Evolutionary conservation across 2,113 vertebrate genomes (phyloP).

Genomic region (Epinephelus moara): DNA sequence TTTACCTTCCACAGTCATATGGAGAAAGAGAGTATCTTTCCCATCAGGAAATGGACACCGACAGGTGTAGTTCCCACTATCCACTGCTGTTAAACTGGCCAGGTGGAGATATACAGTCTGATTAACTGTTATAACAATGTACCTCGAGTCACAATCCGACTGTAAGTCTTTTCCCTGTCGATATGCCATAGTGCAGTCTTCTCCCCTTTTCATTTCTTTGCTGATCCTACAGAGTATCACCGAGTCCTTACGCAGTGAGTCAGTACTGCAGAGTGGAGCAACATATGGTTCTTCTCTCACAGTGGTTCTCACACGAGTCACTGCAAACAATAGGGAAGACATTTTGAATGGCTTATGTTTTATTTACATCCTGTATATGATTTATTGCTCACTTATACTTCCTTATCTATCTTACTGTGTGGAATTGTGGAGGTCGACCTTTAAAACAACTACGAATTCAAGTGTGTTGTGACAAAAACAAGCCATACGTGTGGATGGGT

Average conservation of each 20-base stretch:
- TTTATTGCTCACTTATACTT: no score
- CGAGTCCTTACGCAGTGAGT: neutral
- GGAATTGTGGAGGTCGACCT: no score
- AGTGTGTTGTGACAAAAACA: no score
- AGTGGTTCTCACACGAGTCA: constrained; percentile 2
- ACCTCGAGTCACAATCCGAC: constrained; percentile 17
- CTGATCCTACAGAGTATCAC: neutral
- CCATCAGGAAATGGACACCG: accelerated
- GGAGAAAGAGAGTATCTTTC: neutral
- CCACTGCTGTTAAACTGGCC: constrained; percentile 25
- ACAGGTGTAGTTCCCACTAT: constrained; percentile 44
- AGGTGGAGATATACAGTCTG: constrained; percentile 40
- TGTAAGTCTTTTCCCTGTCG: accelerated
- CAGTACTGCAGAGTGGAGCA: neutral
- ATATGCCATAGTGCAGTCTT: neutral
- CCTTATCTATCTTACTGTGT: no score
- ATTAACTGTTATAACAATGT: neutral
- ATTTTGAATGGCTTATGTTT: neutral
- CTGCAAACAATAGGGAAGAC: constrained; percentile 9
- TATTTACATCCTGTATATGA: neutral
- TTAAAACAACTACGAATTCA: no score
- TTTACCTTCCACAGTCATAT: constrained; percentile 25
- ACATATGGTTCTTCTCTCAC: neutral
- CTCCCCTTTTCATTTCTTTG: neutral
- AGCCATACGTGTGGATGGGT: no score